These are phyloP conservation scores for Anas platyrhynchos DNA, from an alignment of 2,113 vertebrate genomes.

Conservation along the genomic window DNA sequence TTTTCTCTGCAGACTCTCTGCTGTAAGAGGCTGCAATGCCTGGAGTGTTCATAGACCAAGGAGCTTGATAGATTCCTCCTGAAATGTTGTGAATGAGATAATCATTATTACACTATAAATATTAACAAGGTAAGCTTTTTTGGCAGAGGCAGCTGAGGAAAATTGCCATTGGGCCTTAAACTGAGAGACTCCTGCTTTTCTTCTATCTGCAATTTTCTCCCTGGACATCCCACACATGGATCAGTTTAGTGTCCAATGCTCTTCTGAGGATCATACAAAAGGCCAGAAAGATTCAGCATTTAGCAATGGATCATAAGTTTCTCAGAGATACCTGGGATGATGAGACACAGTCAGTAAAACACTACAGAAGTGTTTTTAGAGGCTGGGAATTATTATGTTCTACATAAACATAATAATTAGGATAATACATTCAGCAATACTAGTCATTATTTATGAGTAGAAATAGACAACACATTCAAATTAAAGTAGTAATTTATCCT, in stretches of 20 bases:
- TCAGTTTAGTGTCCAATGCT: not conserved
- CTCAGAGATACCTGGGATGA: not conserved
- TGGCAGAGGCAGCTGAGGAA: not conserved
- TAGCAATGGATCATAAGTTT: not conserved
- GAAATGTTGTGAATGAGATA: not conserved
- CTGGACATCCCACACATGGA: not conserved
- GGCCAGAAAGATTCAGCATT: not conserved
- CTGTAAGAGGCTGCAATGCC: not conserved
- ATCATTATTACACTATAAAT: not conserved
- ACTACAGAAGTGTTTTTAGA: not conserved
- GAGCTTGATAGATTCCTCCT: not conserved
- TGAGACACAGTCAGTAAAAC: not conserved
- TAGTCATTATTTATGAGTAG: not conserved
- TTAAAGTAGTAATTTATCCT: constrained; percentile 20
- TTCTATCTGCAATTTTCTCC: not conserved
- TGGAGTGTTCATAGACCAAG: not conserved
- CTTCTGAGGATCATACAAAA: not conserved
- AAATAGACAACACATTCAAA: not conserved
- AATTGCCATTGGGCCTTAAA: not conserved
- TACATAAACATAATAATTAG: not conserved
- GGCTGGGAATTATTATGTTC: not conserved
- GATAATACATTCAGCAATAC: not conserved
- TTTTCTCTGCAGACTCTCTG: not conserved
- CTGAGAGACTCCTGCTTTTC: not conserved
- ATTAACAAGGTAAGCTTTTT: not conserved